Evolutionary conservation across 2,888 invertebrate genomes (phyloP).

Genomic region (Melipona beecheii): DNA sequence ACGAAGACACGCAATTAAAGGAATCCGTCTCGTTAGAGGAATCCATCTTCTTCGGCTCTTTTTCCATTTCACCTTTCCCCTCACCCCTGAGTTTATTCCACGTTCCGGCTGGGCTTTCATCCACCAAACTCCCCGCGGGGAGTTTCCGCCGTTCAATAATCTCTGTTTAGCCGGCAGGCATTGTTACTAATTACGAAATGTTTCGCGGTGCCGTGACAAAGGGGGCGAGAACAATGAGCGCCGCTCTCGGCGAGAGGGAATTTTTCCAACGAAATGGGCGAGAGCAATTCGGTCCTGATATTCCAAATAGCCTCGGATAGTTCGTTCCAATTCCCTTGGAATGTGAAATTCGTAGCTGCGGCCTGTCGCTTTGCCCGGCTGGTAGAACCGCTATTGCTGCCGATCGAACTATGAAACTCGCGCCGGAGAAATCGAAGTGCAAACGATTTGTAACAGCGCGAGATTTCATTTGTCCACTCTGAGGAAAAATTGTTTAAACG

Average conservation of each 20-base stretch:
- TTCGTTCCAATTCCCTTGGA: slow-evolving; percentile 35
- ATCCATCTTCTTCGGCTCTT: slow-evolving; percentile 33
- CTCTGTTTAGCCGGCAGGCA: slow-evolving; percentile 54
- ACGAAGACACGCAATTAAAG: slow-evolving; percentile 58
- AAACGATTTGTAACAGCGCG: no score
- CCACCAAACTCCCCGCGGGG: slow-evolving; percentile 21
- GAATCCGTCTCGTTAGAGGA: slow-evolving; percentile 51
- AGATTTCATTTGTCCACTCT: no score
- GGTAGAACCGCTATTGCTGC: neutral
- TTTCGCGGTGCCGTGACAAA: slow-evolving; percentile 39
- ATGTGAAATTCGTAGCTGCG: neutral
- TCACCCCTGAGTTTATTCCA: neutral
- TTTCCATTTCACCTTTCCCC: neutral
- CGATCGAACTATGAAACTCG: no score
- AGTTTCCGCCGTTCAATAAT: slow-evolving; percentile 47
- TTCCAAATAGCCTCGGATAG: slow-evolving; percentile 24
- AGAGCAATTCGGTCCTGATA: slow-evolving; percentile 35
- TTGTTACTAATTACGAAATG: slow-evolving; percentile 58
- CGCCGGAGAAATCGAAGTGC: no score
- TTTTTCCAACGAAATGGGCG: slow-evolving; percentile 34
- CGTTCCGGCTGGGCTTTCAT: slow-evolving; percentile 29
- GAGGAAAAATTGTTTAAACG: no score
- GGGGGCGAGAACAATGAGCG: slow-evolving; percentile 43
- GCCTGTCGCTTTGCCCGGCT: neutral
- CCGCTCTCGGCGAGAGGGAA: slow-evolving; percentile 11